Base-by-base conservation (phyloP, 2,888 invertebrate species). In the Horisme vitalbata region DNA sequence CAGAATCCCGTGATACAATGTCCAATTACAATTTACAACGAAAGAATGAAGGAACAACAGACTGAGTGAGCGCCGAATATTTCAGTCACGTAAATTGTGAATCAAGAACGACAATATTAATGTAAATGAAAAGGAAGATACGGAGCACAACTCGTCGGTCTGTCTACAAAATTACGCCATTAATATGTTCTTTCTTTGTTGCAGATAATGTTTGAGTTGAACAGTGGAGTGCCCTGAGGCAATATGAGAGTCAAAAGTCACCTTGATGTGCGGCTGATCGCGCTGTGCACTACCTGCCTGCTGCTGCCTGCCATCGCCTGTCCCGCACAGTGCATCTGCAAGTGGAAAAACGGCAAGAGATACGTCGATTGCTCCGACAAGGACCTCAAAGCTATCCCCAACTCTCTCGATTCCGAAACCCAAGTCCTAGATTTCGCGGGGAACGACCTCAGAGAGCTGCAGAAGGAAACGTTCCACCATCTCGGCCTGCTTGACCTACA, bases 331-430 rank as follows among this genome's bases (percentile, higher is more conserved):
- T 97, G 97, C 80, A 90, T 93, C 45, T 97, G 97, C 90, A 96
- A 96, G 78, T 97, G 97, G 97, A 97, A 96, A 80, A 94, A 95
- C 71, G 97, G 97, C 33, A 97, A 97, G 73, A 94, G 96, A 74
- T 95, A 95, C 59, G 96, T 96, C 35, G 96, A 97, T 79, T 97
- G 97, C 82, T 92, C 94, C 35, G 93, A 94, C 53, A 94, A 94
- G 71, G 93, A 93, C 41, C 88, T 97, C 41, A 92, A 94, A 55
- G 91, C 92, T 7, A 93, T 97, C 45, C 97, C 97, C 1, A 93
- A 93, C 61, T 93, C 94, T 38, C 93, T 97, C 65, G 95, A 96
- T 74, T 92, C 93, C 13, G 95, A 94, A 67, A 97, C 97, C 0
- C 96, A 97, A 90, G 97, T 97, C 23, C 89, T 97, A 41, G 96